phyloP scores from a whole-genome alignment of 1,140 invertebrate genomes.

The Drosophila teissieri region DNA sequence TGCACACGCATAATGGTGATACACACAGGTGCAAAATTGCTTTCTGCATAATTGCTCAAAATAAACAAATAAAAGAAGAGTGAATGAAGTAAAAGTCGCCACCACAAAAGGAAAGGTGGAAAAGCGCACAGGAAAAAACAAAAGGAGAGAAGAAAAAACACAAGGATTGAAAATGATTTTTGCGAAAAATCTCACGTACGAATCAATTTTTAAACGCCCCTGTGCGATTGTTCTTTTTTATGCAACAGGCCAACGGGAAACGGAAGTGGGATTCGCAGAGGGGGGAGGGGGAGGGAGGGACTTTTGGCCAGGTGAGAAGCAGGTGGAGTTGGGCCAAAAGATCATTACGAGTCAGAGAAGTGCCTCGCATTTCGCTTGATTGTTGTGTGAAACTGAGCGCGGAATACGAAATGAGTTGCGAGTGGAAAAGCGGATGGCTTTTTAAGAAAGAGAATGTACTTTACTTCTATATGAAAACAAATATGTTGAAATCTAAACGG shows the following conservation, averaged over 20 bases:
- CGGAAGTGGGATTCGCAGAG: conserved; percentile 55
- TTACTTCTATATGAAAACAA: too few species aligned
- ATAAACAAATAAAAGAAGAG: conserved; percentile 35
- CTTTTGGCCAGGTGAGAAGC: neutral
- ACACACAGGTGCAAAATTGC: conserved; percentile 20
- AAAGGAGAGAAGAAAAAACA: conserved; percentile 16
- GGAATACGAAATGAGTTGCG: conserved; percentile 66
- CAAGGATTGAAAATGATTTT: conserved; percentile 45
- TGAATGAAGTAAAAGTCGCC: conserved; percentile 21
- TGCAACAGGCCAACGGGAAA: conserved; percentile 69
- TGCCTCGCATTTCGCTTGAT: conserved; percentile 62
- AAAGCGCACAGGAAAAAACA: conserved; percentile 68
- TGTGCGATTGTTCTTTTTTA: conserved; percentile 73
- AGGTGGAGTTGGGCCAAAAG: conserved; percentile 23
- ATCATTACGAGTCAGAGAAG: conserved; percentile 65
- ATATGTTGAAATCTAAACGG: too few species aligned
- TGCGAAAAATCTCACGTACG: conserved; percentile 74
- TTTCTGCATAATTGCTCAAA: conserved; percentile 51
- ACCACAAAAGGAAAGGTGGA: conserved; percentile 35
- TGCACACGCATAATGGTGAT: conserved; percentile 2
- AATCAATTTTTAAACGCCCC: conserved; percentile 66
- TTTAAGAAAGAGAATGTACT: neutral
- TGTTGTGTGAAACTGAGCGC: conserved; percentile 64
- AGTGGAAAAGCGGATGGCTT: conserved; percentile 7
- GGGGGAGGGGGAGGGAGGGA: neutral